A percentile compares a stretch with the other conserved stretches of the same genome.
These are phyloP conservation scores for Nemopilema nomurai DNA, from an alignment of 30 jellyfish, hydroid and myxozoan genomes.

Conservation along the genomic window DNA sequence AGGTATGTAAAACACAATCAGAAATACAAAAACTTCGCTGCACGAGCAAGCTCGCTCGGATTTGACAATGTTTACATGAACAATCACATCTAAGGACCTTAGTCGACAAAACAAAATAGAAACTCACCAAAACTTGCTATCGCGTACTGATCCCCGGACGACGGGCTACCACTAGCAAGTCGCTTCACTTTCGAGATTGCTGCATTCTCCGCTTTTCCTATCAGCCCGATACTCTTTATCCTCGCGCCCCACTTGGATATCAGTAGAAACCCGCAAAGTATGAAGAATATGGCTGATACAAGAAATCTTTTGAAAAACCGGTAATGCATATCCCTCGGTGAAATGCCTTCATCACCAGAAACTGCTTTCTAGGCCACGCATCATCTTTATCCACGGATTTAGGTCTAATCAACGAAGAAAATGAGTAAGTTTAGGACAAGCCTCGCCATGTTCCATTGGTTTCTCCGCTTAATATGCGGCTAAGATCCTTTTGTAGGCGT, in stretches of 20 bases:
- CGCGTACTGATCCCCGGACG: background rate
- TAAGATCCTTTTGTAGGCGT: conserved; percentile 23
- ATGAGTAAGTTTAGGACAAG: conserved; percentile 2
- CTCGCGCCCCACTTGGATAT: conserved; percentile 38
- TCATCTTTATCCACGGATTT: background rate
- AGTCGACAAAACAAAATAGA: background rate
- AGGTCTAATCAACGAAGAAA: conserved; percentile 30
- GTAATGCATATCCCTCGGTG: conserved; percentile 48
- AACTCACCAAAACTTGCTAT: background rate
- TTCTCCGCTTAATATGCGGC: conserved; percentile 30
- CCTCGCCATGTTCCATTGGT: conserved; percentile 34
- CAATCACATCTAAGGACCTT: background rate
- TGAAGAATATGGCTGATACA: conserved; percentile 34
- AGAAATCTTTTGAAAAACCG: conserved; percentile 58
- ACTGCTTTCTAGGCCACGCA: background rate
- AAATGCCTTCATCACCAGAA: conserved; percentile 9
- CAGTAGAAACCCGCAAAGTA: conserved; percentile 40
- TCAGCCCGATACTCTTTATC: conserved; percentile 1
- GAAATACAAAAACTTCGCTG: too few species aligned
- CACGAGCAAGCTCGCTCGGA: too few species aligned
- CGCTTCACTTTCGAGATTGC: conserved; percentile 28
- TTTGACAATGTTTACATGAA: too few species aligned
- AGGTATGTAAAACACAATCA: too few species aligned
- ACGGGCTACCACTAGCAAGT: background rate
- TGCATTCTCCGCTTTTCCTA: background rate